Evolutionary conservation across 2,888 invertebrate genomes (phyloP), one percentile per base, ranked within the genome.

Genomic region (Stenolophus ochropezus): DNA sequence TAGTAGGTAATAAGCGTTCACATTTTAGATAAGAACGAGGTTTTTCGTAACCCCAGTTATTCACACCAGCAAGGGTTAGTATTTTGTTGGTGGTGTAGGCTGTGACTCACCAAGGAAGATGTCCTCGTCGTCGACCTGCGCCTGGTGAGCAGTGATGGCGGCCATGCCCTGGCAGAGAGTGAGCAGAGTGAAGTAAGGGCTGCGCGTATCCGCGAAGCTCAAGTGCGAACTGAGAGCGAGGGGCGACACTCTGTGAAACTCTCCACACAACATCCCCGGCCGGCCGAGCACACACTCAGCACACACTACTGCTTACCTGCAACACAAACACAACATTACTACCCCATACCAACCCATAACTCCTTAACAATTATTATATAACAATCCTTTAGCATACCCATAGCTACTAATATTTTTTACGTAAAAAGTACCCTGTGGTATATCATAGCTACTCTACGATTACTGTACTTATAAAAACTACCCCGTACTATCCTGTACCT

Each of bases 91-190:
- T 49, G 47, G 14, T 49, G 47, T 49, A 11, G n/a, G n/a, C n/a
- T 2, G 4, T n/a, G 71, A 89, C 91, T 91, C 83, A 93, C 93
- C 93, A 89, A 93, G 91, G 88, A 93, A 93, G 88, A 93, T 92
- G 88, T 93, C 91, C 87, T 93, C 92, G 86, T 93, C 92, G 84
- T 90, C 90, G 85, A 91, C 91, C 85, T 90, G 89, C 84, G 90
- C 90, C 84, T 88, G 87, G 84, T 89, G 88, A 84, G 90, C 85
- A 89, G 90, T 87, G 90, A 91, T 90, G 85, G 90, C 89, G 85
- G 92, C 91, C 90, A 92, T 92, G 85, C 91, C 90, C 87, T 90
- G 90, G 85, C 92, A 91, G 88, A 93, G 91, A 85, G 92, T 91
- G 84, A 93, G 91, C 87, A 93, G 90, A 87, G 90, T 88, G 85